Evolutionary conservation across 2,888 invertebrate genomes (phyloP), one percentile per base, ranked within the genome.

Genomic region (Tuberolachnus salignus): DNA sequence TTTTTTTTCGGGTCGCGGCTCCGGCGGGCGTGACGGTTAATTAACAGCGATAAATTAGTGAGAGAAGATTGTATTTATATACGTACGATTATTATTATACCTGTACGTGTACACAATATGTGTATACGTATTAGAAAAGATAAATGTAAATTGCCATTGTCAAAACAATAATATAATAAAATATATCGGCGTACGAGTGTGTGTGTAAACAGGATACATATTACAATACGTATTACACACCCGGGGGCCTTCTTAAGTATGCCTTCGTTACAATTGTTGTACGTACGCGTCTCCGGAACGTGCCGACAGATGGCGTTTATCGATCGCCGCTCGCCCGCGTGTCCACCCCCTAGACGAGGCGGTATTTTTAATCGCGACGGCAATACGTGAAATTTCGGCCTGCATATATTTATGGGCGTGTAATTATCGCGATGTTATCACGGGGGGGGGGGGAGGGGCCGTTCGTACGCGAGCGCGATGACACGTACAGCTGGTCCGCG

Each of bases 1-100:
- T n/a, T n/a, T 70, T 21, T 42, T 55, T 70, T 70, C 6, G 55
- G 70, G 70, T 69, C 69, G 69, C 53, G 34, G 34, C 59, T 16
- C 73, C 64, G 14, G 73, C 74, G 74, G 74, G 74, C 74, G 74
- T 75, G 74, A 75, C 74, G 64, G 74, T 75, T 75, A 75, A 75
- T 75, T 75, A 75, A 75, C 74, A 66, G 66, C 64, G 64, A 75
- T 75, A 75, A 66, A 75, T 66, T 66, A 55, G 55, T 55, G 3
- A 3, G 34, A 34, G 34, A 34, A n/a, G n/a, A n/a, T n/a, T n/a
- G n/a, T n/a, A n/a, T n/a, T n/a, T n/a, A n/a, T n/a, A n/a, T n/a
- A n/a, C 34, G 34, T 34, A 34, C 34, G 34, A 34, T 34, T 4
- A 34, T 34, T n/a, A n/a, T n/a, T n/a, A n/a, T n/a, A n/a, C n/a